Base-by-base conservation (phyloP, 1,140 invertebrate genomes). In the Panulirus ornatus region DNA sequence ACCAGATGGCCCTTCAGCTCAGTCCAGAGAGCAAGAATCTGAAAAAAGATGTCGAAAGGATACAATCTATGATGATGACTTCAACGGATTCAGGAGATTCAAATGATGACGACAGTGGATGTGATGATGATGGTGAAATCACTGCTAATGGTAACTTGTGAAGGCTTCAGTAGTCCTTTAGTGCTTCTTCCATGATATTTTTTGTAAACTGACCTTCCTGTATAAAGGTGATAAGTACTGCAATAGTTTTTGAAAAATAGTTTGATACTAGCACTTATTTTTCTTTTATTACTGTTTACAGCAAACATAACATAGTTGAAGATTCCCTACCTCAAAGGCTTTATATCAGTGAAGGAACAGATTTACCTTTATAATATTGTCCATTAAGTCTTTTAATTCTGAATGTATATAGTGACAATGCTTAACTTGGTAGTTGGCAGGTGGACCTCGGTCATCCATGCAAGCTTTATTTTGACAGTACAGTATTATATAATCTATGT, bases 1-100 rank as follows among this genome's bases (percentile, higher is more conserved):
- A 89, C 78, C 71, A 89, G 58, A 81, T 73, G 44, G 91, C 91
- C 1, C 87, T 78, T 16, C 44, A 83, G 30, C 70, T 91, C 22
- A 79, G n/a, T 51, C 91, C 91, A 38, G 87, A 91, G 6, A 78
- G 89, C 66, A 75, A 83, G 19, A 71, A 30, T 42, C 86, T 91
- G 1, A 38, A 34, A 70, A 88, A 85, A 44, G 86, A 91, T 58
- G 75, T 78, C 58, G 86, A 81, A 75, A 84, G 84, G 36, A 82
- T 89, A 16, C 78, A 83, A 54, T 44, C 34, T 86, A 76, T 91
- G 51, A 14, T 87, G 30, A 87, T 54, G 42, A 75, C 83, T 51
- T 86, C 79, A 11, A 82, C 84, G 8, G 85, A 85, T 71, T 81
- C 84, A 1, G 87, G 47, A 44, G 87, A 83, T 8, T 82, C 78